phyloP scores from a whole-genome alignment of 2,888 invertebrate genomes.

The Microchrysa polita region DNA sequence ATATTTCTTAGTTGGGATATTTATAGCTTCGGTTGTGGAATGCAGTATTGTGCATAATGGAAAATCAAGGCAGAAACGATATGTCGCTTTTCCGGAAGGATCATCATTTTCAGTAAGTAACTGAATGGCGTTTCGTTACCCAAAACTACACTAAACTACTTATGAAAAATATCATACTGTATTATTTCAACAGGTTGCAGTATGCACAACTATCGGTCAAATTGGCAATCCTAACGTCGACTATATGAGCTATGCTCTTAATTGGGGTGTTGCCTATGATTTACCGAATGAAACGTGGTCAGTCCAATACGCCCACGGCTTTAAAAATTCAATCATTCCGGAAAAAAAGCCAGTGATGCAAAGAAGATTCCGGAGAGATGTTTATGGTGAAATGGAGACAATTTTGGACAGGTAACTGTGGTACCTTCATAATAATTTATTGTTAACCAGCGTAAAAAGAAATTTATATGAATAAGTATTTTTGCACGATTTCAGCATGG shows the following conservation, averaged over 20 bases:
- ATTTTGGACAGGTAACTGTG: conserved; percentile 74
- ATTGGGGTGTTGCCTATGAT: conserved; percentile 77
- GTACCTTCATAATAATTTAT: too few relatives aligned
- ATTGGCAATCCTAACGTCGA: conserved; percentile 69
- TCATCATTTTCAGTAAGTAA: conserved; percentile 68
- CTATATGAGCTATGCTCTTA: conserved; percentile 72
- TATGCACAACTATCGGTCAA: conserved; percentile 71
- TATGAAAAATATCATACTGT: too few relatives aligned
- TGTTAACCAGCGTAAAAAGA: too few relatives aligned
- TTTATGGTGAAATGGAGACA: conserved; percentile 75
- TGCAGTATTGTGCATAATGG: background rate
- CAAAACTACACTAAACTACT: too few relatives aligned
- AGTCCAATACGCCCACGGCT: conserved; percentile 61
- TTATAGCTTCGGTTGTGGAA: too few relatives aligned
- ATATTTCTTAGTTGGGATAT: too few relatives aligned
- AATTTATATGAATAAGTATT: too few relatives aligned
- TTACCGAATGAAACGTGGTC: conserved; percentile 69
- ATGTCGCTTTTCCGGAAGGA: conserved; percentile 69
- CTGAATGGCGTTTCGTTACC: background rate
- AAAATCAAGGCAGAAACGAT: conserved; percentile 62
- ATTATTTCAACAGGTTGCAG: conserved; percentile 65
- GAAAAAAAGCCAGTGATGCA: conserved; percentile 64
- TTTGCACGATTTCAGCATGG: conserved; percentile 30
- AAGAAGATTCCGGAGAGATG: conserved; percentile 72
- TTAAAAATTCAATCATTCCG: conserved; percentile 42